Evolutionary conservation across 1,140 invertebrate genomes (phyloP).

Genomic region (Caenorhabditis briggsae): DNA sequence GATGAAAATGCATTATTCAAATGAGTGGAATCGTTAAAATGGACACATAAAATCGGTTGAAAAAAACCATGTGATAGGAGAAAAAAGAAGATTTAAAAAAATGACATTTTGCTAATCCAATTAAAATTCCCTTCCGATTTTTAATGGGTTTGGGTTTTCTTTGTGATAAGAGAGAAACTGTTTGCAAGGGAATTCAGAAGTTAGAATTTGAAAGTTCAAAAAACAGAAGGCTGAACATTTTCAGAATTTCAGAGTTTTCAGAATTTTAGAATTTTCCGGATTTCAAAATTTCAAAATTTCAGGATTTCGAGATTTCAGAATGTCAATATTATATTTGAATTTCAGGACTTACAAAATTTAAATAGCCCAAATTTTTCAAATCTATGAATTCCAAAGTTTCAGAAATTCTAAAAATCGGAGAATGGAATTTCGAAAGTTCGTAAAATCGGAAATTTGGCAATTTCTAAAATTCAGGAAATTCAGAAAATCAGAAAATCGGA

Average conservation of each 20-base stretch:
- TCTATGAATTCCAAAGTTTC: too few relatives aligned
- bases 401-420: too few relatives aligned
- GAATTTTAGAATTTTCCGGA: too few relatives aligned
- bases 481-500: too few relatives aligned
- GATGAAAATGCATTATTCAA: background rate
- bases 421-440: too few relatives aligned
- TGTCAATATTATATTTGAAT: too few relatives aligned
- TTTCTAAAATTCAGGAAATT: too few relatives aligned
- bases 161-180: background rate
- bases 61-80: background rate
- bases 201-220: background rate
- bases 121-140: background rate
- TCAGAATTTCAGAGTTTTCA: too few relatives aligned
- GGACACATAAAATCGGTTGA: background rate
- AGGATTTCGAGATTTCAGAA: too few relatives aligned
- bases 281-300: too few relatives aligned
- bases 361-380: background rate
- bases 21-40: conserved; percentile 3
- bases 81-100: background rate
- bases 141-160: background rate
- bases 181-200: background rate
- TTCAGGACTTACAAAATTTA: background rate
- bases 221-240: too few relatives aligned
- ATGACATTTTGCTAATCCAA: conserved; percentile 16
- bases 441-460: too few relatives aligned